These are phyloP conservation scores for Liasis olivaceus DNA, from an alignment of 2,797 vertebrate species.

Conservation along the genomic window DNA sequence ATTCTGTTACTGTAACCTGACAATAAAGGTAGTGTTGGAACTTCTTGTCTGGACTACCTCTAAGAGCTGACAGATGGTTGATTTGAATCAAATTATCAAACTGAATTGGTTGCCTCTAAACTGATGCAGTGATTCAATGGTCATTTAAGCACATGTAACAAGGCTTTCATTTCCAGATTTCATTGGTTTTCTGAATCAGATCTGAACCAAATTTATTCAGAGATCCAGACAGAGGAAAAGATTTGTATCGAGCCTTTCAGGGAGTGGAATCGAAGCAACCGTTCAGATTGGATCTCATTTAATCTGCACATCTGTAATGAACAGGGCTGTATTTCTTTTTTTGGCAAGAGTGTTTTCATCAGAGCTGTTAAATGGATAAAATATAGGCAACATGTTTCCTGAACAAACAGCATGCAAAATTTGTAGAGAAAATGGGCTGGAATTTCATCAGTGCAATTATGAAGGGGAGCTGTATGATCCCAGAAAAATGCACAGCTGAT, in stretches of 20 bases:
- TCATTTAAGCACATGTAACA: neutral
- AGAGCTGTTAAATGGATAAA: neutral
- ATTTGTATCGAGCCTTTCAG: neutral
- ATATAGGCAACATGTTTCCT: neutral
- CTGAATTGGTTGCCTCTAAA: neutral
- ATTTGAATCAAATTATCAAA: neutral
- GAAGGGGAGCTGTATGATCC: neutral
- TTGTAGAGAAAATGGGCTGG: neutral
- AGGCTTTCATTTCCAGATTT: neutral
- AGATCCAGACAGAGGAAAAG: neutral
- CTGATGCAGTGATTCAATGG: neutral
- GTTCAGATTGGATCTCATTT: neutral
- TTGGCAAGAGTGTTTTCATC: neutral
- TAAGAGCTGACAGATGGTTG: neutral
- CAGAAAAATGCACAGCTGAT: neutral
- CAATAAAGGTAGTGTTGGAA: neutral
- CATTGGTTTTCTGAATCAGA: neutral
- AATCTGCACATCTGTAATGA: neutral
- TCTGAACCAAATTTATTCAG: neutral
- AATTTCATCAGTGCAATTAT: neutral
- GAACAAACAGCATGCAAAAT: neutral
- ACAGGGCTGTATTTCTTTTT: neutral
- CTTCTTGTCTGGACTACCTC: neutral
- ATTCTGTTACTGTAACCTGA: neutral
- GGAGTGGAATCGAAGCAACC: neutral